Evolutionary conservation across 2,113 vertebrate genomes (phyloP).

Genomic region (Etia nguti): DNA sequence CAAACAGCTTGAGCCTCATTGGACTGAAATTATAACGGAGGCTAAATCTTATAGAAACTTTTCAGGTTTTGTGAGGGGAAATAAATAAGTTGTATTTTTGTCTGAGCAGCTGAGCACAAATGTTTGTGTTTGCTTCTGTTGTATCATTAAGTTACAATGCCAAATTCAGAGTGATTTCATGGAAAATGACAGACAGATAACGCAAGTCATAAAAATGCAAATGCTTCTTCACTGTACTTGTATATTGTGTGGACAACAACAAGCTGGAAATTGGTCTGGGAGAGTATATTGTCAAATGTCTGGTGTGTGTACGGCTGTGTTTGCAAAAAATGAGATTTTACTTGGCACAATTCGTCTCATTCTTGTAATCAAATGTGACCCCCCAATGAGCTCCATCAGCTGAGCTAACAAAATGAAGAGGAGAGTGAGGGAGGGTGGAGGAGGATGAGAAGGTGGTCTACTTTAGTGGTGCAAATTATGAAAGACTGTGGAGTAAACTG

Average conservation of each 20-base stretch:
- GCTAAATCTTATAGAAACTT: not conserved
- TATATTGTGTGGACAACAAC: conserved; percentile 4
- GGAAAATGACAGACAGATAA: conserved; percentile 33
- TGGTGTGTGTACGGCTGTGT: not conserved
- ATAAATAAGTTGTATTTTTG: not conserved
- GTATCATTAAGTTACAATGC: conserved; percentile 19
- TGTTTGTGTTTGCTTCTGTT: not conserved
- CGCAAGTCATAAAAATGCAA: conserved; percentile 44
- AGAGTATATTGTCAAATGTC: not conserved
- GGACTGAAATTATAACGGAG: not conserved
- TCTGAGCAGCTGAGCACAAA: not conserved
- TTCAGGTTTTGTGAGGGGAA: not conserved
- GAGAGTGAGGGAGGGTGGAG: not conserved
- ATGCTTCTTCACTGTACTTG: not conserved
- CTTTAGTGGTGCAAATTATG: conserved; percentile 14
- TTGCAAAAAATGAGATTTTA: not conserved
- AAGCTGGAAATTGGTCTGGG: not conserved
- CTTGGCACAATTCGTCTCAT: not conserved
- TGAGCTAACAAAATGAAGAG: conserved; percentile 19
- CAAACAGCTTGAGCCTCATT: not conserved
- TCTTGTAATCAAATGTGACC: conserved; percentile 39
- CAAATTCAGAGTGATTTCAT: conserved; percentile 12
- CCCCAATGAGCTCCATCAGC: not conserved
- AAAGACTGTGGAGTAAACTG: conserved; percentile 8
- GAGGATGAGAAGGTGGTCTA: conserved; percentile 8